Percentiles rank a stretch among this genome's conserved stretches.
phyloP scores from a whole-genome alignment of 2,888 invertebrate genomes.

The Tigriopus californicus region DNA sequence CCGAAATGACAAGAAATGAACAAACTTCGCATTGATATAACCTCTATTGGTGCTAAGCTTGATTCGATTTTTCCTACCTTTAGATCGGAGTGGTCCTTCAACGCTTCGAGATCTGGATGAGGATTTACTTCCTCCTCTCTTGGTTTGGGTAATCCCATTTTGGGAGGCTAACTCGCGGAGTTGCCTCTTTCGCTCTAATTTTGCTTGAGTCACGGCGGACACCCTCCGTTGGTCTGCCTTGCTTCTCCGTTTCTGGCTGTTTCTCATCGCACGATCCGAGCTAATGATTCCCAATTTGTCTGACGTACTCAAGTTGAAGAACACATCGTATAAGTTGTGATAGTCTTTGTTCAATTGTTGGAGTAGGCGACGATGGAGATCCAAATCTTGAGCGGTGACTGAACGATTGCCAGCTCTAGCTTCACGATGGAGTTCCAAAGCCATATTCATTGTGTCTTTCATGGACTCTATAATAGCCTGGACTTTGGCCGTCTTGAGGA shows the following conservation, averaged over 20 bases:
- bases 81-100: too few species aligned
- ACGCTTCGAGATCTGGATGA: too few species aligned
- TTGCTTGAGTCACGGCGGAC: background rate
- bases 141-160: too few species aligned
- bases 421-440: constrained; percentile 6
- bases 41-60: too few species aligned
- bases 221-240: background rate
- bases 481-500: background rate
- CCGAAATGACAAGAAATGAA: too few species aligned
- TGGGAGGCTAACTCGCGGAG: background rate
- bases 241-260: background rate
- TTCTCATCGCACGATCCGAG: background rate
- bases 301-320: background rate
- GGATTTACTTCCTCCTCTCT: too few species aligned
- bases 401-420: background rate
- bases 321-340: background rate
- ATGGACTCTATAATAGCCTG: background rate
- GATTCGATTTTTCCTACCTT: too few species aligned
- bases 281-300: background rate
- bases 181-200: background rate
- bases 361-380: background rate
- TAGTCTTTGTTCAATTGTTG: background rate
- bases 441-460: constrained; percentile 9
- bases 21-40: too few species aligned
- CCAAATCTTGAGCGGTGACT: background rate